These are phyloP conservation scores for Amblyopsis hoosieri DNA, from an alignment of 2,797 vertebrate species.

Conservation along the genomic window DNA sequence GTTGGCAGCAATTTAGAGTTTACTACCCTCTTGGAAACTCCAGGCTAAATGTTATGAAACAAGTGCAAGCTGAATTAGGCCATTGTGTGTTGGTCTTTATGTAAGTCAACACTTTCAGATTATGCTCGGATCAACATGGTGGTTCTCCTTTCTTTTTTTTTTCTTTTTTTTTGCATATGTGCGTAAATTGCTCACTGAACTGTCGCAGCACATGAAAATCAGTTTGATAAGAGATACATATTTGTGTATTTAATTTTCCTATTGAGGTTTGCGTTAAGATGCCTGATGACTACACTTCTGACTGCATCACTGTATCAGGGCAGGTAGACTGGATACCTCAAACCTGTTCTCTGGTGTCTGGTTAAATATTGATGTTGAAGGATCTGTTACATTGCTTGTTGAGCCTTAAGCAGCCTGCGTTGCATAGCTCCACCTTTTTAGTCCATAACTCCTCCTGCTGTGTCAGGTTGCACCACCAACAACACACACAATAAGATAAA, in stretches of 20 bases:
- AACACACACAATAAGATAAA: slow-evolving; percentile 49
- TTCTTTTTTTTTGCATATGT: slow-evolving; percentile 15
- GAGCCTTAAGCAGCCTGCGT: slow-evolving; percentile 59
- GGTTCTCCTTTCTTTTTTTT: background rate
- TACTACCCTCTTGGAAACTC: slow-evolving; percentile 25
- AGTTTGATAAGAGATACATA: slow-evolving; percentile 23
- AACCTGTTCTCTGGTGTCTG: slow-evolving; percentile 68
- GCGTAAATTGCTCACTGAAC: slow-evolving; percentile 42
- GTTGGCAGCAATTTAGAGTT: slow-evolving; percentile 24
- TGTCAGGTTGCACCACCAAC: slow-evolving; percentile 39
- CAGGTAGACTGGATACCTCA: slow-evolving; percentile 64
- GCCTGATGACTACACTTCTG: slow-evolving; percentile 58
- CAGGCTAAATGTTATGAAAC: slow-evolving; percentile 38
- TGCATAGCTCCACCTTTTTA: slow-evolving; percentile 52
- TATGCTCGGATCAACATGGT: slow-evolving; percentile 25
- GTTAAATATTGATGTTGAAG: slow-evolving; percentile 79
- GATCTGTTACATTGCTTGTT: slow-evolving; percentile 71
- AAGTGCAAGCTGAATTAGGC: slow-evolving; percentile 21
- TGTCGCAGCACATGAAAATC: slow-evolving; percentile 17
- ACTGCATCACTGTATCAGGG: slow-evolving; percentile 56
- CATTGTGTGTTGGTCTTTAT: slow-evolving; percentile 20
- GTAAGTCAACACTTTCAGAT: slow-evolving; percentile 26
- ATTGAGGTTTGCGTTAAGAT: slow-evolving; percentile 37
- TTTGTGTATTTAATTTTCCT: slow-evolving; percentile 23
- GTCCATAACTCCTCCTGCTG: slow-evolving; percentile 51